These are phyloP conservation scores for Clarias batrachus DNA, from an alignment of 2,113 vertebrate species.

Conservation along the genomic window DNA sequence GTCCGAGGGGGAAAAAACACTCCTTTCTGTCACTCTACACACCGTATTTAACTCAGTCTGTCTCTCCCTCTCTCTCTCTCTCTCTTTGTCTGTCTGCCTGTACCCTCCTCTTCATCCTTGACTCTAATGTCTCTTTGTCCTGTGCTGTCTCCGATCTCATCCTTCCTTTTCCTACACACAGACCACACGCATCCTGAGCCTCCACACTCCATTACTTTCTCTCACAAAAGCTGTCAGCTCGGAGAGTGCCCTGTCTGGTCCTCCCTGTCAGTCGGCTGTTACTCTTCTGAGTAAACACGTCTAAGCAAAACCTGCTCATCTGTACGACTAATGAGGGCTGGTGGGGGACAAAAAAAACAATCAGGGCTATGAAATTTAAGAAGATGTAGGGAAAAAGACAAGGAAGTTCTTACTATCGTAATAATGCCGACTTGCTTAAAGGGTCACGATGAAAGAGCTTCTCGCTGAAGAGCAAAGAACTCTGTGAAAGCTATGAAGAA, in stretches of 20 bases:
- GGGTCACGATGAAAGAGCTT: neutral
- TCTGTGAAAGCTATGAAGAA: neutral
- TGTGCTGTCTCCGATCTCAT: constrained; percentile 12
- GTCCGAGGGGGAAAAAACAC: neutral
- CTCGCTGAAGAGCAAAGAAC: neutral
- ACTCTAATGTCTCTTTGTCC: constrained; percentile 27
- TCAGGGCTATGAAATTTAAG: neutral
- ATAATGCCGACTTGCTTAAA: neutral
- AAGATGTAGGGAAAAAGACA: neutral
- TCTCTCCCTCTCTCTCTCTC: constrained; percentile 2
- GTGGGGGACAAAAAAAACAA: neutral
- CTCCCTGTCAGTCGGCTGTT: constrained; percentile 59
- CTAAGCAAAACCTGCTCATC: constrained; percentile 23
- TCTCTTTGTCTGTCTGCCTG: neutral
- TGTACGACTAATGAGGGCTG: neutral
- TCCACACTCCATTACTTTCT: constrained; percentile 35
- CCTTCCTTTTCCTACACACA: constrained; percentile 10
- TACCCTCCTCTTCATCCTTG: constrained; percentile 27
- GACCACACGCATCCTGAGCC: constrained; percentile 19
- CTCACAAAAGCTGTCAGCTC: constrained; percentile 56
- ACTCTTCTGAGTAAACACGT: constrained; percentile 60
- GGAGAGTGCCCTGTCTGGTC: constrained; percentile 55
- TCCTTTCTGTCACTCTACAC: constrained; percentile 32
- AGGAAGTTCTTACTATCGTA: too few species aligned
- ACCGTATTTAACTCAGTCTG: constrained; percentile 16